Base-by-base conservation (phyloP, 2,113 vertebrate species). In the Passer montanus region DNA sequence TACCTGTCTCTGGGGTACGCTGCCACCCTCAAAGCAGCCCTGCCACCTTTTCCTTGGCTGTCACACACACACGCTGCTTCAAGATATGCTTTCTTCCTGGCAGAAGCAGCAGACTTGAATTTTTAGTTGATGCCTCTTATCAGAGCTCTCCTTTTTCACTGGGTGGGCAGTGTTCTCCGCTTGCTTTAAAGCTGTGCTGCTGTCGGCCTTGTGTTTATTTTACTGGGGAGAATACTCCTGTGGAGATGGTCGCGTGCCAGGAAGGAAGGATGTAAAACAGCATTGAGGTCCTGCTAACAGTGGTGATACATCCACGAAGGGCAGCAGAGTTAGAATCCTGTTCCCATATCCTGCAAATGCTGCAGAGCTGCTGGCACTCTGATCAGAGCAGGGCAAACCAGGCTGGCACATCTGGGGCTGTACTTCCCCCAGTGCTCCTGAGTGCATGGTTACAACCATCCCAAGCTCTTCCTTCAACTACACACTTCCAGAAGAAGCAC, bases 1-100 rank as follows among this genome's bases (percentile, higher is more conserved):
- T 21, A 49, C 11, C 47, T 7, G 3, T 15, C 53, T 79, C 47
- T n/a, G 55, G 35, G 15, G 6, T 31, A n/a, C 28, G 23, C 9
- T 6, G 3, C 26, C 19, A 43, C 4, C 26, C 11, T 20, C 23
- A 43, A 70, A 56, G 27, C 1, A 5, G 58, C 44, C 35, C 33
- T 11, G 3, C 27, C 55, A 55, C 60, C 69, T 63, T 41, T 62
- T 63, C 27, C 41, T 27, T 6, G 2, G 50, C 44, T 50, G 27
- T 35, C 47, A 53, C 23, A 60, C 19, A 2, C 2, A 2, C 35
- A 31, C 0, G 0, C 27, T 37, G 47, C 52, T 35, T 14, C 16
- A 62, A 53, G 52, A 3, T 2, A 8, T 4, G 15, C 15, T 43
- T 87, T 85, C 63, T 56, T 26, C 43, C 30, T 27, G 26, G 33